A percentile compares a stretch with the other conserved stretches of the same genome.
Evolutionary conservation across 92 coral and sea anemone genomes (phyloP).

Genomic region (Isaurus tuberculatus): DNA sequence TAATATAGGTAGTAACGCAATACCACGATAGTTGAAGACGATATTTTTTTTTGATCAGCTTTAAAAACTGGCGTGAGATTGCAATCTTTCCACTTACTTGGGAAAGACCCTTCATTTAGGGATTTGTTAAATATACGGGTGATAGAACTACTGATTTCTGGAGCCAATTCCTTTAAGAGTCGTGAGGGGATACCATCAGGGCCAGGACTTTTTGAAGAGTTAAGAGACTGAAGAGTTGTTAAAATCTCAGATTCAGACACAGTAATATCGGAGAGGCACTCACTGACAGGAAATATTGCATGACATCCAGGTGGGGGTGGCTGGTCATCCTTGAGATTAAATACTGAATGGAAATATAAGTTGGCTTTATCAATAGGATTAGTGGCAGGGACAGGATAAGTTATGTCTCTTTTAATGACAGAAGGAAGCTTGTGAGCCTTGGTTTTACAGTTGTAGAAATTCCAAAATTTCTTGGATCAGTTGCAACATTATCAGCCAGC

Average conservation of each 20-base stretch:
- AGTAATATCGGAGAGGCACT: neutral
- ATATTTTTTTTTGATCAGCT: no score
- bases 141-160: no score
- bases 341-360: slow-evolving; percentile 42
- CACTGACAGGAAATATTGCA: slow-evolving; percentile 24
- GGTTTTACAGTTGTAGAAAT: slow-evolving; percentile 48
- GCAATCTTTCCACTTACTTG: no score
- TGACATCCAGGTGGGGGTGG: slow-evolving; percentile 53
- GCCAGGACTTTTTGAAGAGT: slow-evolving; percentile 49
- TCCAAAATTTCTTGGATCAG: slow-evolving; percentile 45
- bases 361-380: slow-evolving; percentile 13
- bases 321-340: slow-evolving; percentile 8
- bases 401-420: slow-evolving; percentile 24
- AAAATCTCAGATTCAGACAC: neutral
- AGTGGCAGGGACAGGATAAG: neutral
- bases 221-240: neutral
- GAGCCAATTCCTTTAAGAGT: no score
- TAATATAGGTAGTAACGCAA: no score
- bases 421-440: slow-evolving; percentile 48
- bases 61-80: no score
- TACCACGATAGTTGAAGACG: no score
- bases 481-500: slow-evolving; percentile 34
- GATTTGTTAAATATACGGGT: no score
- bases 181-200: slow-evolving; percentile 45
- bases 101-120: no score